These are phyloP conservation scores for Speoplatyrhinus poulsoni DNA, from an alignment of 2,113 vertebrate species.

Conservation along the genomic window DNA sequence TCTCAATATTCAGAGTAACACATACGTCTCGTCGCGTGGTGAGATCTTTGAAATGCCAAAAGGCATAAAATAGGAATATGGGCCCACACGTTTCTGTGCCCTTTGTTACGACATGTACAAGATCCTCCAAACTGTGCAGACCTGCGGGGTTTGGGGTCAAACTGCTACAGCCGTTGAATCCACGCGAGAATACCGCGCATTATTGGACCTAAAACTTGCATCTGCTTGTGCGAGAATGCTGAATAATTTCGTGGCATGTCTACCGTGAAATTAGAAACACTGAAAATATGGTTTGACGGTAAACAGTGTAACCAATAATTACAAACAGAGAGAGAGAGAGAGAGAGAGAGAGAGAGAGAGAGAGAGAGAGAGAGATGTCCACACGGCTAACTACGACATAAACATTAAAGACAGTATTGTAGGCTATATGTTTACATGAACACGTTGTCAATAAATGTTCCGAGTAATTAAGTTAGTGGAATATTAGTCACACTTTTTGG, in stretches of 20 bases:
- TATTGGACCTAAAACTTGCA: conserved; percentile 39
- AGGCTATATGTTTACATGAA: no score
- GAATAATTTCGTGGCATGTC: conserved; percentile 59
- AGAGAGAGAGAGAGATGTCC: background rate
- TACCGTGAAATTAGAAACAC: conserved; percentile 63
- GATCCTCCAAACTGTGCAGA: background rate
- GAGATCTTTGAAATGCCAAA: conserved; percentile 66
- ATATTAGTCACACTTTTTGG: background rate
- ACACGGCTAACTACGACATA: background rate
- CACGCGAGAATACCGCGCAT: no score
- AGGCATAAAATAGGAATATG: conserved; percentile 68
- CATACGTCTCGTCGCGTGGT: conserved; percentile 64
- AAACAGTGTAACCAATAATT: conserved; percentile 67
- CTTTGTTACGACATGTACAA: conserved; percentile 8
- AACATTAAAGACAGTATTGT: background rate
- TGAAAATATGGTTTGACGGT: conserved; percentile 53
- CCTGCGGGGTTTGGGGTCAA: conserved; percentile 57
- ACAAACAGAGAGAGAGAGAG: conserved; percentile 31
- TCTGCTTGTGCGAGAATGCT: conserved; percentile 41
- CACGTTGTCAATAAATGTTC: no score
- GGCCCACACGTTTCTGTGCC: conserved; percentile 47
- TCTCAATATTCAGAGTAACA: conserved; percentile 70
- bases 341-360: conserved; percentile 5
- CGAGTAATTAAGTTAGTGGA: background rate
- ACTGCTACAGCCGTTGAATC: conserved; percentile 7